Conservation (phyloP, 1,140 invertebrate species). For the Solenopsis invicta region DNA sequence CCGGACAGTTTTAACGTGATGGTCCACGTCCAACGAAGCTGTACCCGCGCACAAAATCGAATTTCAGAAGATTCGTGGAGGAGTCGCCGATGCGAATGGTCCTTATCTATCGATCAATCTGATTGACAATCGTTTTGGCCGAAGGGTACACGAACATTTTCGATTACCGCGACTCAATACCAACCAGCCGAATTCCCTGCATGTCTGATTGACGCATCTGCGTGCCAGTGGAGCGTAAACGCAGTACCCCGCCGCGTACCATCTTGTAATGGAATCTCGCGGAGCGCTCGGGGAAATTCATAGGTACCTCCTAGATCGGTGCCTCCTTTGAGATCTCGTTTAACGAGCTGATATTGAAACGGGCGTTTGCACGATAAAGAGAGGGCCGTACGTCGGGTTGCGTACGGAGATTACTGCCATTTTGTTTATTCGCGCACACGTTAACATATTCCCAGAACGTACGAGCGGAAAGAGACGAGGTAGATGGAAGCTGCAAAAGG, state of each 20-base stretch:
- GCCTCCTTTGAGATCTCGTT: constrained; percentile 78
- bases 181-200: constrained; percentile 55
- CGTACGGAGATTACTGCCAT: constrained; percentile 73
- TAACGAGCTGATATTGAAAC: constrained; percentile 77
- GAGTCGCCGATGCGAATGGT: constrained; percentile 21
- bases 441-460: constrained; percentile 37
- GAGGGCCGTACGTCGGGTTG: constrained; percentile 67
- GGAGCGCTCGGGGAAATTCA: constrained; percentile 65
- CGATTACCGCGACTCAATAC: constrained; percentile 57
- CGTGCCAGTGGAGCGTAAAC: constrained; percentile 47
- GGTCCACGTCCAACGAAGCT: constrained; percentile 21
- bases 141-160: constrained; percentile 59
- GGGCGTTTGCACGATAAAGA: constrained; percentile 70
- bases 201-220: constrained; percentile 58
- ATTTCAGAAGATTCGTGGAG: constrained; percentile 57
- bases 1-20: constrained; percentile 50
- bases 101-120: constrained; percentile 64
- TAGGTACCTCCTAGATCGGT: constrained; percentile 8
- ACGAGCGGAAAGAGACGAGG: neutral
- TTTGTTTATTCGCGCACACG: constrained; percentile 81
- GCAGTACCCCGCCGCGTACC: constrained; percentile 18
- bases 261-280: constrained; percentile 71
- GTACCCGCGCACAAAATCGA: constrained; percentile 40
- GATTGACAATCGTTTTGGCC: constrained; percentile 62
- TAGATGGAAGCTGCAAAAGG: neutral